Conservation (phyloP, 2,797 vertebrate genomes). For the Enteromius radiatus region DNA sequence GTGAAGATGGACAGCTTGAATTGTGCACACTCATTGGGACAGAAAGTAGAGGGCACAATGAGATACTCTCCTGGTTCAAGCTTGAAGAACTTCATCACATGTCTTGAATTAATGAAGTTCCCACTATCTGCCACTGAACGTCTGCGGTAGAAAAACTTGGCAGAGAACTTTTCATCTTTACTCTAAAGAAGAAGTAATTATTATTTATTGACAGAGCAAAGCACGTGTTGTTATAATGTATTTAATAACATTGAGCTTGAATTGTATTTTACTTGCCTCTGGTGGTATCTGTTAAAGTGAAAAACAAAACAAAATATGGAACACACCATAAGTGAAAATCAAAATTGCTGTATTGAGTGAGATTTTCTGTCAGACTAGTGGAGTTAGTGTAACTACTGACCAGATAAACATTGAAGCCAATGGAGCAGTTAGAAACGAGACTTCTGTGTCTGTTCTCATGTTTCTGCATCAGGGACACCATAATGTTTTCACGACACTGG, state of each 20-base stretch:
- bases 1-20: constrained; percentile 58
- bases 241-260: background rate
- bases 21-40: constrained; percentile 52
- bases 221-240: background rate
- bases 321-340: background rate
- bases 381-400: constrained; percentile 32
- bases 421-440: constrained; percentile 68
- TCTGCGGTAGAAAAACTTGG: constrained; percentile 34
- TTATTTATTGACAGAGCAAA: background rate
- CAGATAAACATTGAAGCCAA: constrained; percentile 58
- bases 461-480: constrained; percentile 89
- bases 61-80: constrained; percentile 62
- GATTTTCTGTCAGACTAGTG: background rate
- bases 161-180: constrained; percentile 39
- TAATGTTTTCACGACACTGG: constrained; percentile 69
- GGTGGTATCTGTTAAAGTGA: constrained; percentile 38
- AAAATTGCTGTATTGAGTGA: background rate
- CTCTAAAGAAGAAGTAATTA: constrained; percentile 25
- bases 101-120: constrained; percentile 27
- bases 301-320: background rate
- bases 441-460: constrained; percentile 79
- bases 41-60: constrained; percentile 57
- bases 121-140: constrained; percentile 22
- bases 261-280: constrained; percentile 31
- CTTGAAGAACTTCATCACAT: constrained; percentile 54